Conservation (phyloP, 2,113 vertebrate genomes). For the Campylorhamphus procurvoides region DNA sequence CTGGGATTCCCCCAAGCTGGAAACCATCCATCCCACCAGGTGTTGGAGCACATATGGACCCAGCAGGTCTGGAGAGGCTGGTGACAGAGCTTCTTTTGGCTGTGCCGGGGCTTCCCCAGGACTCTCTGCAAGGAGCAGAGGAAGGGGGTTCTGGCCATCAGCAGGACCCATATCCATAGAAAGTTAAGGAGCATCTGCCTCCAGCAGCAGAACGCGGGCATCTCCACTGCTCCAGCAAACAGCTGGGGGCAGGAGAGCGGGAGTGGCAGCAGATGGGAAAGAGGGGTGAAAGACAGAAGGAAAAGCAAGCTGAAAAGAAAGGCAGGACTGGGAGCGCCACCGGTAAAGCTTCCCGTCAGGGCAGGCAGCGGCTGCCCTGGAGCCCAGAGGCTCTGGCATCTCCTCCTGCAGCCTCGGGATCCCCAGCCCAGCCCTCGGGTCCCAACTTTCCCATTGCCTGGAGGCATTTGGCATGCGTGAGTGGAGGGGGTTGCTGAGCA, state of each 20-base stretch:
- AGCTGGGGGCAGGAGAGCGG: background rate
- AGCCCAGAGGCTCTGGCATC: background rate
- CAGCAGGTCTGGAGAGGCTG: background rate
- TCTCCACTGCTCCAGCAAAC: background rate
- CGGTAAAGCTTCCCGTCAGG: fast-evolving
- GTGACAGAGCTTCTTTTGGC: background rate
- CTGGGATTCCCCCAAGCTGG: background rate
- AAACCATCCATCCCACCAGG: fast-evolving
- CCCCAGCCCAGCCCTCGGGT: background rate
- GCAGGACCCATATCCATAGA: background rate
- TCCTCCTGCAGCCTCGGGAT: background rate
- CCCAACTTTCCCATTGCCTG: background rate
- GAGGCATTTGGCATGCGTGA: fast-evolving
- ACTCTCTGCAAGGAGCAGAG: fast-evolving
- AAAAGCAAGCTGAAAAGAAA: background rate
- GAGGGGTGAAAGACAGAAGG: background rate
- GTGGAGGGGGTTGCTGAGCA: background rate
- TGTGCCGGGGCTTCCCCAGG: background rate
- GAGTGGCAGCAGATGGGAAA: background rate
- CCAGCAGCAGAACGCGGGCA: background rate
- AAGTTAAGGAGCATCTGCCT: background rate
- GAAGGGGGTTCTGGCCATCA: background rate
- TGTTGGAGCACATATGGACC: fast-evolving
- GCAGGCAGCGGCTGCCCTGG: background rate
- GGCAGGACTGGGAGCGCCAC: fast-evolving